Evolutionary conservation across 37 sponge, comb jelly and placozoan species (phyloP).

Genomic region (Ephydatia muelleri): DNA sequence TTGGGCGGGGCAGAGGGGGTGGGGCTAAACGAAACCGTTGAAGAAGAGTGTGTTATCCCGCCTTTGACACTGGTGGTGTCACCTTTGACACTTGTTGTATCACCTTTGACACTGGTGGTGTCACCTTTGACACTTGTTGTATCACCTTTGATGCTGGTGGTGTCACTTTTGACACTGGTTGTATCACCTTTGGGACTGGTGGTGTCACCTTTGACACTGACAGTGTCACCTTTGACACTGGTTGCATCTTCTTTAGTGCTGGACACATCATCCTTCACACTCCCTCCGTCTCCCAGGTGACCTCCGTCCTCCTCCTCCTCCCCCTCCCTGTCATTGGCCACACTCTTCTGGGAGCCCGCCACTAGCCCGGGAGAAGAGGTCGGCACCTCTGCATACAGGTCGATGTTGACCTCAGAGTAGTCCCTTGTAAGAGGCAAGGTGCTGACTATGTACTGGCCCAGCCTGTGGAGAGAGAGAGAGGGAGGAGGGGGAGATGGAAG

Average conservation of each 20-base stretch:
- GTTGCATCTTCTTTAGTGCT: neutral
- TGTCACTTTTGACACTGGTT: neutral
- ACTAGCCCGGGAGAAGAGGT: no score
- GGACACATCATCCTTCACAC: neutral
- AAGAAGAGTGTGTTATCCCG: no score
- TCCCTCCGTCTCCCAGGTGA: neutral
- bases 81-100: no score
- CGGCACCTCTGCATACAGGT: conserved; percentile 32
- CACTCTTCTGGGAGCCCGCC: no score
- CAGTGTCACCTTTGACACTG: no score
- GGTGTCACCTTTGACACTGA: neutral
- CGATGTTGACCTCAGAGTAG: conserved; percentile 40
- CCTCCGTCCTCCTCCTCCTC: neutral
- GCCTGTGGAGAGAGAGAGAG: no score
- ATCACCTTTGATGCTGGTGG: no score
- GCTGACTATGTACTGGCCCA: conserved; percentile 64
- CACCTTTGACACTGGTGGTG: no score
- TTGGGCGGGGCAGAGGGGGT: neutral
- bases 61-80: no score
- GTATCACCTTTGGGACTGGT: neutral
- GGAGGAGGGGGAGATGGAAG: no score
- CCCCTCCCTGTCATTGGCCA: neutral
- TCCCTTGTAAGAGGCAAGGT: conserved; percentile 39
- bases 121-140: no score
- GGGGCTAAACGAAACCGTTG: no score